phyloP scores from a whole-genome alignment of 2,797 vertebrate genomes.

The Arrhamphus sclerolepis region DNA sequence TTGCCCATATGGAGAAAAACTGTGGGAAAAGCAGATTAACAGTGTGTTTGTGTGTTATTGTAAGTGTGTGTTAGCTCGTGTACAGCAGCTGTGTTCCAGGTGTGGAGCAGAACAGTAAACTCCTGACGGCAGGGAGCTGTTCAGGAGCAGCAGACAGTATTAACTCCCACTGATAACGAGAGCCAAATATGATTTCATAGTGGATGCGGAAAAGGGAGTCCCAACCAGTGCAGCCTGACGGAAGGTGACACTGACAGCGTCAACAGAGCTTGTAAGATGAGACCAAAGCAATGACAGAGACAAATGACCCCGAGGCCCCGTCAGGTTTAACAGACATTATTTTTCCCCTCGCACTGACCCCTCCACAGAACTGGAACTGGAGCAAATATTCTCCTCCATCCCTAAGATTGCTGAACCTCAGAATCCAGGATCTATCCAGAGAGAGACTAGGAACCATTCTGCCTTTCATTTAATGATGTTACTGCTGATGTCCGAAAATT shows the following conservation, averaged over 20 bases:
- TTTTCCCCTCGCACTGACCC: not conserved
- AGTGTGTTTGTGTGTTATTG: constrained; percentile 4
- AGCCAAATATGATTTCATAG: constrained; percentile 36
- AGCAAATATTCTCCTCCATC: too few species aligned
- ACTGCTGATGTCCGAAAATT: too few species aligned
- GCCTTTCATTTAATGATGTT: too few species aligned
- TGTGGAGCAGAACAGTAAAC: constrained; percentile 24
- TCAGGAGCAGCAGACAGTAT: constrained; percentile 28
- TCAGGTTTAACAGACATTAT: not conserved
- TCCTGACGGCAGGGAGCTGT: constrained; percentile 29
- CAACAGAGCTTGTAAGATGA: too few species aligned
- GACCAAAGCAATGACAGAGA: too few species aligned
- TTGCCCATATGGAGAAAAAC: constrained; percentile 19
- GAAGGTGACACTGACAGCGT: too few species aligned
- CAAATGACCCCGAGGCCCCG: too few species aligned
- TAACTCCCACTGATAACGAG: not conserved
- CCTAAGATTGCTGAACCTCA: too few species aligned
- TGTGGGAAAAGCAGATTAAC: constrained; percentile 1
- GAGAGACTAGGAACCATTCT: too few species aligned
- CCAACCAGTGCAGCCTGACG: too few species aligned
- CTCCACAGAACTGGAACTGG: not conserved
- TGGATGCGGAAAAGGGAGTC: not conserved
- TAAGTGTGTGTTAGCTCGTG: not conserved
- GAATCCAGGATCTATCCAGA: too few species aligned
- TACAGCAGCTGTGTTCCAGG: constrained; percentile 47